phyloP scores from a whole-genome alignment of 37 sponge, comb jelly and placozoan species.

The Beroe forskalii region DNA sequence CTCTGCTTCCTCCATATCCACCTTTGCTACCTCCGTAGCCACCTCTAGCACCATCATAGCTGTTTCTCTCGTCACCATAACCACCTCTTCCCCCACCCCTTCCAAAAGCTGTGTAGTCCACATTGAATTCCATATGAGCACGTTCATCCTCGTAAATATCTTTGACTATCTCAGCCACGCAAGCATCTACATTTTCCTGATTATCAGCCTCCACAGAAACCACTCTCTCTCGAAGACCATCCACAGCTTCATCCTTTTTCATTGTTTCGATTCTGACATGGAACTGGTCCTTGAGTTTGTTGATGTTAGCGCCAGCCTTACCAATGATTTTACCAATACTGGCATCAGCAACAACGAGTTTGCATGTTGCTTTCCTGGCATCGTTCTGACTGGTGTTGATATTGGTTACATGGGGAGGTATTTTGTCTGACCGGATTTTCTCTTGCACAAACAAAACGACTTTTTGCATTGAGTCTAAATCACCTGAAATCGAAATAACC shows the following conservation, averaged over 20 bases:
- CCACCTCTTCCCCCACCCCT: background rate
- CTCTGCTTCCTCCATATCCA: background rate
- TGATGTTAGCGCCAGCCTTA: conserved; percentile 83
- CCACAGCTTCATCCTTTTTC: conserved; percentile 71
- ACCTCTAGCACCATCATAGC: background rate
- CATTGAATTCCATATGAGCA: conserved; percentile 20
- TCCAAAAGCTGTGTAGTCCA: background rate
- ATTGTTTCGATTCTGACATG: conserved; percentile 77
- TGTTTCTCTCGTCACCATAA: background rate
- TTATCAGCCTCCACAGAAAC: conserved; percentile 67
- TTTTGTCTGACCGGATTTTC: conserved; percentile 31
- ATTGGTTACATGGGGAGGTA: conserved; percentile 20
- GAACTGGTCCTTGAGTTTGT: conserved; percentile 74
- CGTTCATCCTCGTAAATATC: conserved; percentile 25
- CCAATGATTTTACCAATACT: conserved; percentile 89
- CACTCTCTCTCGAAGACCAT: conserved; percentile 72
- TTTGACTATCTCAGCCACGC: conserved; percentile 20
- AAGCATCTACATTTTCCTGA: background rate
- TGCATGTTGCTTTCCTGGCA: conserved; percentile 50
- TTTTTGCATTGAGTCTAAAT: conserved; percentile 49
- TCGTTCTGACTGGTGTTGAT: conserved; percentile 19
- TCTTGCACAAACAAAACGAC: conserved; percentile 48
- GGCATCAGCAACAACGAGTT: conserved; percentile 82
- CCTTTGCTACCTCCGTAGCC: background rate
- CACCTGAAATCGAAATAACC: conserved; percentile 74